Conservation (phyloP, 2,888 invertebrate genomes). For the Hypercompe scribonia region DNA sequence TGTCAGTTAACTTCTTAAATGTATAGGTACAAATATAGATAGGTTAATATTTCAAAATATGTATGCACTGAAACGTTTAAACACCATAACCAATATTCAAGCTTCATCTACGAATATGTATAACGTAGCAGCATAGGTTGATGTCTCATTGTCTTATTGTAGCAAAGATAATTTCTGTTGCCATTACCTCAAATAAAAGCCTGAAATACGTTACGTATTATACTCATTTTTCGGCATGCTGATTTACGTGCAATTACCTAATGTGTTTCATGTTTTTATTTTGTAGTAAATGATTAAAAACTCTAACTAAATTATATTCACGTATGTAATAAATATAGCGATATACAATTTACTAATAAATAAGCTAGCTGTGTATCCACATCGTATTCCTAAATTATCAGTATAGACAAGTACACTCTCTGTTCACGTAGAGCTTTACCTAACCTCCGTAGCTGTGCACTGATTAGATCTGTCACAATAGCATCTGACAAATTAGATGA, state of each 20-base stretch:
- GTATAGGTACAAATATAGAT: conserved; percentile 30
- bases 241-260: conserved; percentile 9
- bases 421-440: conserved; percentile 72
- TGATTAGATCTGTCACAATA: conserved; percentile 58
- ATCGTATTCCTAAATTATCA: conserved; percentile 39
- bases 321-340: conserved; percentile 46
- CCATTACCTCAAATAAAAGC: conserved; percentile 20
- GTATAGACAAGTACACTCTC: conserved; percentile 43
- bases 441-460: conserved; percentile 68
- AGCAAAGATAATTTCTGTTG: conserved; percentile 25
- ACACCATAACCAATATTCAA: conserved; percentile 29
- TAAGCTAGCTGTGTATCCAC: conserved; percentile 58
- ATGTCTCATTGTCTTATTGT: conserved; percentile 29
- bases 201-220: conserved; percentile 33
- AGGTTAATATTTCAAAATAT: conserved; percentile 42
- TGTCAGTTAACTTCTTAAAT: conserved; percentile 19
- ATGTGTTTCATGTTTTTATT: conserved; percentile 34
- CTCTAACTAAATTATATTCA: conserved; percentile 43
- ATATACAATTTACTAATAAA: conserved; percentile 46
- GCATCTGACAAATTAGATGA: conserved; percentile 60
- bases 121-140: conserved; percentile 35
- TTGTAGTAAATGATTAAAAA: conserved; percentile 33
- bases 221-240: neutral
- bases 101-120: conserved; percentile 23
- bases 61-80: conserved; percentile 36